These are phyloP conservation scores for Nothobranchius kuhntae DNA, from an alignment of 2,113 vertebrate genomes.

Conservation along the genomic window DNA sequence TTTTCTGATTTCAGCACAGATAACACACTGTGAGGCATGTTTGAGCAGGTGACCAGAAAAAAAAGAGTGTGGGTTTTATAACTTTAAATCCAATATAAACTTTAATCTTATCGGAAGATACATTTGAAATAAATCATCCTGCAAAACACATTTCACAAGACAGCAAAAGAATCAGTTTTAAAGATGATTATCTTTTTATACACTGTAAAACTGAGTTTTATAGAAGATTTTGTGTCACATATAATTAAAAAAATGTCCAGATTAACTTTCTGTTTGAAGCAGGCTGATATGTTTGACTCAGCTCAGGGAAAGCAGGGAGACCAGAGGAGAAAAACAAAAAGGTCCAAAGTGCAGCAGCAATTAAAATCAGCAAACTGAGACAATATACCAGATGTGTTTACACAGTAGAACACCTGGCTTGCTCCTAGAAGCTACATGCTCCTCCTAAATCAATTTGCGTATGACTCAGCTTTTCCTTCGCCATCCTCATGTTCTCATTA, in stretches of 20 bases:
- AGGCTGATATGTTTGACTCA: not conserved
- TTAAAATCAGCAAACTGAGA: constrained; percentile 36
- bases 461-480: constrained; percentile 47
- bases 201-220: no score
- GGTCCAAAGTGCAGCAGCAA: constrained; percentile 70
- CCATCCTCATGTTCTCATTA: constrained; percentile 5
- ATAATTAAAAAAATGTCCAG: not conserved
- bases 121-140: no score
- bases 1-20: no score
- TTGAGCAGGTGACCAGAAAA: no score
- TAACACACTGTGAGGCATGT: no score
- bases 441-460: constrained; percentile 30
- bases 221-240: no score
- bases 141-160: no score
- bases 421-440: constrained; percentile 26
- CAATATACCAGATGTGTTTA: constrained; percentile 63
- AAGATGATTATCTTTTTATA: no score
- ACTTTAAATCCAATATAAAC: no score
- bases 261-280: not conserved
- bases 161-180: no score
- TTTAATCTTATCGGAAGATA: no score
- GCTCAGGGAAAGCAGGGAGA: constrained; percentile 16
- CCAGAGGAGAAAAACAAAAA: constrained; percentile 12
- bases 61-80: no score
- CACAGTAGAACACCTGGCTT: constrained; percentile 54